phyloP scores from a whole-genome alignment of 2,113 vertebrate species.

The Cynopterus brachyotis region DNA sequence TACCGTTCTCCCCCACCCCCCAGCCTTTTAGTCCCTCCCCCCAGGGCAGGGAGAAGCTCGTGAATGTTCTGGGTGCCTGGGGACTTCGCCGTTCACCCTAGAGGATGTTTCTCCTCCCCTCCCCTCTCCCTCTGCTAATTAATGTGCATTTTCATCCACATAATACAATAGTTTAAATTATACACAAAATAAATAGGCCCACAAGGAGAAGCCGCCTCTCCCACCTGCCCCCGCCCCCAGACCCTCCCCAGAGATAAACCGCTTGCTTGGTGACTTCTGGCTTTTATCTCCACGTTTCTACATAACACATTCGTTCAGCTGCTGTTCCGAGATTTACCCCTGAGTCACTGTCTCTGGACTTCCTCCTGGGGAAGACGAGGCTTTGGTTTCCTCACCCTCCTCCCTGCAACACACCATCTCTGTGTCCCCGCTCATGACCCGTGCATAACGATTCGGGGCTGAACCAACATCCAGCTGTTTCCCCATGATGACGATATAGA shows the following conservation, averaged over 20 bases:
- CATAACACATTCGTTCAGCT: neutral
- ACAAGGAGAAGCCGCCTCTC: neutral
- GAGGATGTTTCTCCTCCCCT: neutral
- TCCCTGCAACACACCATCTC: neutral
- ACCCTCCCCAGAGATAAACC: neutral
- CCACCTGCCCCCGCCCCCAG: fast-evolving
- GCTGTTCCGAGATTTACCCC: neutral
- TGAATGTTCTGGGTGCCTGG: fast-evolving
- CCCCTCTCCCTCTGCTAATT: neutral
- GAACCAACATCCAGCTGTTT: neutral
- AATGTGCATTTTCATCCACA: constrained; percentile 14
- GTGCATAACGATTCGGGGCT: neutral
- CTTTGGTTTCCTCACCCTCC: neutral
- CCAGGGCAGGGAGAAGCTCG: neutral
- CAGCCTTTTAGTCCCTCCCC: neutral
- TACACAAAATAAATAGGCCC: neutral
- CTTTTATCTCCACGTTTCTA: neutral
- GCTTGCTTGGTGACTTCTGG: neutral
- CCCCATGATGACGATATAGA: neutral
- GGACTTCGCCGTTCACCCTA: neutral
- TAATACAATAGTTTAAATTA: neutral
- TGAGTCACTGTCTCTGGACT: neutral
- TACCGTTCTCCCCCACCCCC: neutral
- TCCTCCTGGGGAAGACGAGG: neutral
- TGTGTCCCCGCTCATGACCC: neutral